These are phyloP conservation scores for Octopus bimaculoides DNA, from an alignment of 1,140 invertebrate genomes.

Conservation along the genomic window DNA sequence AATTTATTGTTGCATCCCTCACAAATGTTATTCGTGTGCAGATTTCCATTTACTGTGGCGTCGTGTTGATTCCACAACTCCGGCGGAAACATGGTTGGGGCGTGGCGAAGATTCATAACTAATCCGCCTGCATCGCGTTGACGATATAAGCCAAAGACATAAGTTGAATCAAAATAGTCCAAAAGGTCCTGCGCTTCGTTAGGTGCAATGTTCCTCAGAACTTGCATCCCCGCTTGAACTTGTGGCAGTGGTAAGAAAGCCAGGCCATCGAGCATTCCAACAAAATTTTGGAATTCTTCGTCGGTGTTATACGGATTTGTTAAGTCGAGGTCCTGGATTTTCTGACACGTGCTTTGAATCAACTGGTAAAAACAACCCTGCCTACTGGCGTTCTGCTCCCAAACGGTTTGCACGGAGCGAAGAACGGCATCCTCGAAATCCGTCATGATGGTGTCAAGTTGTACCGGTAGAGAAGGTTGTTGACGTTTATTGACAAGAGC, in stretches of 20 bases:
- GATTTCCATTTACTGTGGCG: slow-evolving; percentile 18
- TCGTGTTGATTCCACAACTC: slow-evolving; percentile 10
- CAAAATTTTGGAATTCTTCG: slow-evolving; percentile 16
- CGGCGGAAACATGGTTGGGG: slow-evolving; percentile 11
- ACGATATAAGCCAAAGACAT: slow-evolving; percentile 15
- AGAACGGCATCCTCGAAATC: slow-evolving; percentile 15
- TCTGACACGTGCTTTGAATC: slow-evolving; percentile 19
- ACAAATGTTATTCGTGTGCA: slow-evolving; percentile 16
- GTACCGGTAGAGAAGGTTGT: neutral
- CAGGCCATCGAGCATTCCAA: slow-evolving; percentile 23
- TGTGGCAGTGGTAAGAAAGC: slow-evolving; percentile 22
- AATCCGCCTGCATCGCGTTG: neutral
- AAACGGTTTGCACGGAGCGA: neutral
- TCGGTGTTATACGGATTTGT: slow-evolving; percentile 10
- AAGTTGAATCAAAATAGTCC: slow-evolving; percentile 16
- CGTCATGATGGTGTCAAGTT: neutral
- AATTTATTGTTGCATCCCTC: slow-evolving; percentile 14
- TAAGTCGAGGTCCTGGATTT: slow-evolving; percentile 11
- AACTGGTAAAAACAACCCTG: slow-evolving; percentile 7
- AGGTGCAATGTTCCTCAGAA: neutral
- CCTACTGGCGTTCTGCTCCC: neutral
- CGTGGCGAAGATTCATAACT: neutral
- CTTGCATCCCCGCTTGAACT: slow-evolving; percentile 9
- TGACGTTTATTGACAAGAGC: slow-evolving; percentile 7
- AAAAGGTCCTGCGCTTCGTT: neutral